These are phyloP conservation scores for Electrona antarctica DNA, from an alignment of 2,113 vertebrate genomes.

Conservation along the genomic window DNA sequence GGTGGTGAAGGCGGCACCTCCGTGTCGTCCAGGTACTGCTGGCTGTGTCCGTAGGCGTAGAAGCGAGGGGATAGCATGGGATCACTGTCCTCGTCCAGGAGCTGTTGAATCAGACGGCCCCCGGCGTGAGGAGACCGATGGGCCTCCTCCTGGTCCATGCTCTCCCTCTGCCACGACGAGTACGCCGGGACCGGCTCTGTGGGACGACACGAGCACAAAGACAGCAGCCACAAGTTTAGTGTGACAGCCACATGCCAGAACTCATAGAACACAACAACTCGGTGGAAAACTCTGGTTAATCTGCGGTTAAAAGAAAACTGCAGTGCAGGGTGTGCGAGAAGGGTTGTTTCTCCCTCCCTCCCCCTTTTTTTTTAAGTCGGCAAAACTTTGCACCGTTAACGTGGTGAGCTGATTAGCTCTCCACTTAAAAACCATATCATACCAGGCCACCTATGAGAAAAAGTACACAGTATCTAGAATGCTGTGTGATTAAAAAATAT, in stretches of 20 bases:
- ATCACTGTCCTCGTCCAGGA: constrained; percentile 90
- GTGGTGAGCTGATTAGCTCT: constrained; percentile 6
- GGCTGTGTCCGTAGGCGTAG: constrained; percentile 90
- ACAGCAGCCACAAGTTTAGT: not conserved
- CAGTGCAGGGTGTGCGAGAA: too few species aligned
- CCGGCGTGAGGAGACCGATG: constrained; percentile 88
- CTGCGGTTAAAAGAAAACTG: too few species aligned
- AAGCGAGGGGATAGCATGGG: constrained; percentile 97
- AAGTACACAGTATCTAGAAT: not conserved
- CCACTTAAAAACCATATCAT: not conserved
- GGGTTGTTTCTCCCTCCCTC: too few species aligned
- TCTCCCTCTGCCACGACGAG: constrained; percentile 87
- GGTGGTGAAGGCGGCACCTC: constrained; percentile 98
- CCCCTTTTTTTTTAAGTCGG: not conserved
- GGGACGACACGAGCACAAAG: constrained; percentile 15
- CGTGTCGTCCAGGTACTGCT: constrained; percentile 94
- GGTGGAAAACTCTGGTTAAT: too few species aligned
- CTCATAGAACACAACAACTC: not conserved
- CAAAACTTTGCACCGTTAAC: not conserved
- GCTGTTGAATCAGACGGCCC: constrained; percentile 89
- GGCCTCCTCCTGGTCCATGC: constrained; percentile 86
- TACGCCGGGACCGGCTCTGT: constrained; percentile 88
- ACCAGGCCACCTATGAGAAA: not conserved
- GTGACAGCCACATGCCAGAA: not conserved
- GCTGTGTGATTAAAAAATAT: not conserved